Percentiles rank a stretch among this genome's conserved stretches.
Conservation (phyloP, 2,888 invertebrate genomes). For the Cyrtodaria siliqua region DNA sequence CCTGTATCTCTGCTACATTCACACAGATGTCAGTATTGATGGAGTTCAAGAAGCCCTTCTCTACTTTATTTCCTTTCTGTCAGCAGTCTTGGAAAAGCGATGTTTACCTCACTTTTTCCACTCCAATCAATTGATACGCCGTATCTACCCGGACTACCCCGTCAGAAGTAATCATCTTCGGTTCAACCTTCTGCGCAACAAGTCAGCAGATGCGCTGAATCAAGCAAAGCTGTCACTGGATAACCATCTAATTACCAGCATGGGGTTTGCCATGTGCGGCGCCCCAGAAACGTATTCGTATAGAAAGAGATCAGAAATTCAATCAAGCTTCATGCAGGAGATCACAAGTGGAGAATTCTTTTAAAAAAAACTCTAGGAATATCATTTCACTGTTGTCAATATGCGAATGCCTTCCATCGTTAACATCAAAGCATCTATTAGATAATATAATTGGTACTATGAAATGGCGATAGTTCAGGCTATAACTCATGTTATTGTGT, state of each 20-base stretch:
- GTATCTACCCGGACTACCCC: slow-evolving; percentile 27
- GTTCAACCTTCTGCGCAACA: slow-evolving; percentile 4
- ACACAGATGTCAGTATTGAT: background rate
- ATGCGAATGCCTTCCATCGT: no score
- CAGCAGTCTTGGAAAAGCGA: slow-evolving; percentile 17
- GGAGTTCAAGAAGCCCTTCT: slow-evolving; percentile 49
- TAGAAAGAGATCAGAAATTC: no score
- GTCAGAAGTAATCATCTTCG: background rate
- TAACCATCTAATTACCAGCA: background rate
- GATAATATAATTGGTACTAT: no score
- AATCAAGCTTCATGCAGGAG: no score
- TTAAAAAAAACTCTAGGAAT: no score
- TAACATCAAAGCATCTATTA: no score
- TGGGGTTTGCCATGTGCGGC: no score
- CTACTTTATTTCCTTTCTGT: slow-evolving; percentile 43
- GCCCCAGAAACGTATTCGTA: no score
- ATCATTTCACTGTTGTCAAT: no score
- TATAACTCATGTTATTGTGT: no score
- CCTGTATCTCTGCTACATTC: slow-evolving; percentile 11
- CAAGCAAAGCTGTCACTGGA: slow-evolving; percentile 9
- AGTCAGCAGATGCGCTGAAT: slow-evolving; percentile 4
- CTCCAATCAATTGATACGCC: slow-evolving; percentile 24
- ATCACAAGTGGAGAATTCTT: no score
- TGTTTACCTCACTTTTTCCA: slow-evolving; percentile 55
- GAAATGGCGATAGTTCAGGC: no score